Evolutionary conservation across 2,113 vertebrate genomes (phyloP), one percentile per base, ranked within the genome.

Genomic region (Sula dactylatra): DNA sequence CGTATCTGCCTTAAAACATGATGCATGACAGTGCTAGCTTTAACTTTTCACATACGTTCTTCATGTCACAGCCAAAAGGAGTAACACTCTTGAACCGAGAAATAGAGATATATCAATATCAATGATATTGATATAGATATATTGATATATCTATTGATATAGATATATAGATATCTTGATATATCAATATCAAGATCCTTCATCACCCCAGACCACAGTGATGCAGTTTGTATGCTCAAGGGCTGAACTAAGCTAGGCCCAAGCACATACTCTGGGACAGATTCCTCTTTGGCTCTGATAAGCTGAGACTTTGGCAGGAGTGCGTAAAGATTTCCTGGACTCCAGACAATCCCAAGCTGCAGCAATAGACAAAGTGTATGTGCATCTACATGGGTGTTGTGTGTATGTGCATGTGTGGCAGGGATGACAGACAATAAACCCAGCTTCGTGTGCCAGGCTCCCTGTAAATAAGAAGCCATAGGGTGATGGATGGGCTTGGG

Each of bases 401-500:
- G 64, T 49, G 50, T 31, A 40, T 49, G 42, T 86, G 67, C 59
- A 50, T 86, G 92, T 88, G 95, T 86, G 92, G 79, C 93, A 91
- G 71, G 59, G 73, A 49, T 59, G 82, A 56, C 5, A 54, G 65
- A 77, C 94, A 88, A 94, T 83, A 65, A 94, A 49, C 49, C 56
- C 64, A 50, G 86, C 58, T 59, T 22, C 26, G 34, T 77, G 96
- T 96, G 97, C 96, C 87, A 86, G n/a, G 31, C 76, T 86, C 29
- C 54, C 42, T 66, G 74, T 16, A 77, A 95, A 93, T 45, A 77
- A 86, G 92, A 77, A 87, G 96, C 79, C 50, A 11, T 31, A 50
- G 93, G 78, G 92, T 97, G 97, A 97, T 93, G 40, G 94, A 97
- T 98, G 97, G 92, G 89, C 85, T 94, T 86, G 61, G 73, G 59